phyloP scores from a whole-genome alignment of 2,888 invertebrate species.

The Torymus texanus region DNA sequence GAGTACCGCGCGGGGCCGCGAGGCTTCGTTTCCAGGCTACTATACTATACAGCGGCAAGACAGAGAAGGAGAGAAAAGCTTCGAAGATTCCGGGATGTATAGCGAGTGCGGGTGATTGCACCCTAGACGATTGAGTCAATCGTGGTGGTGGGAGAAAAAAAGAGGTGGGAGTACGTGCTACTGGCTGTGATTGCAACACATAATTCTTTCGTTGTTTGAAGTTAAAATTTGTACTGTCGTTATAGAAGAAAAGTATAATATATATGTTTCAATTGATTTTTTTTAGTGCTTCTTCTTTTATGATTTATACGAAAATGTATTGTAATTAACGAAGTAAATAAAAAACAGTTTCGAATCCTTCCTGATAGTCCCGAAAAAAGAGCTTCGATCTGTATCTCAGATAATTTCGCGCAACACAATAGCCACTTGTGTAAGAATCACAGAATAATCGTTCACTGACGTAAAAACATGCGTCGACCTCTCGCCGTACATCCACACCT shows the following conservation, averaged over 20 bases:
- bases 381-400: too few species aligned
- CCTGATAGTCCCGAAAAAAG: too few species aligned
- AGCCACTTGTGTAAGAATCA: background rate
- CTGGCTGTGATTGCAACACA: background rate
- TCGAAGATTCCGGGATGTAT: conserved; percentile 1
- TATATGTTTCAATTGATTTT: too few species aligned
- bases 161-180: background rate
- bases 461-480: conserved; percentile 11
- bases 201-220: background rate
- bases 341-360: too few species aligned
- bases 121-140: conserved; percentile 27
- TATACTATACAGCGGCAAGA: background rate
- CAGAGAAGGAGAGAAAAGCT: too few species aligned
- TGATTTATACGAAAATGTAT: background rate
- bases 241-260: too few species aligned
- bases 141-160: background rate
- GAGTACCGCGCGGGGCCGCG: conserved; percentile 10
- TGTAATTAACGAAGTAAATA: background rate
- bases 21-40: conserved; percentile 23
- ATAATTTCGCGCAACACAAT: too few species aligned
- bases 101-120: background rate
- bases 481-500: background rate
- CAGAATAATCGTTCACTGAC: conserved; percentile 19
- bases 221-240: too few species aligned
- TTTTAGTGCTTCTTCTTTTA: background rate